Percentiles rank a stretch among this genome's conserved stretches.
These are phyloP conservation scores for Galerucella nymphaeae DNA, from an alignment of 2,888 invertebrate genomes.

Conservation along the genomic window DNA sequence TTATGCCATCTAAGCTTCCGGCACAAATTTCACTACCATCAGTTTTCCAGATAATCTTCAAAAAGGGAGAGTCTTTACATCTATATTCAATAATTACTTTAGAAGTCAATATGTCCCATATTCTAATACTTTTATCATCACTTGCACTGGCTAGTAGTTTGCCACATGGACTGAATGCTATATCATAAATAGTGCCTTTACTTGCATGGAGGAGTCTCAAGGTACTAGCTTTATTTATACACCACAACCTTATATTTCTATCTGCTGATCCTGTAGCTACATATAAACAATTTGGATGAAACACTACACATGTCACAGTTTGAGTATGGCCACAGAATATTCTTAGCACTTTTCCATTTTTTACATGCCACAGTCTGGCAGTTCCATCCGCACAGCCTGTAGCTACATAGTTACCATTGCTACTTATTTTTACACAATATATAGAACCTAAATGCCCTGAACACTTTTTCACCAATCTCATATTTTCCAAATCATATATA, in stretches of 20 bases:
- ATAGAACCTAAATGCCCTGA: constrained; percentile 90
- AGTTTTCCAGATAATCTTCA: constrained; percentile 72
- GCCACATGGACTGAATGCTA: constrained; percentile 89
- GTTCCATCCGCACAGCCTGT: constrained; percentile 86
- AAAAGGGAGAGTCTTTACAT: constrained; percentile 73
- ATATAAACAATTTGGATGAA: constrained; percentile 93
- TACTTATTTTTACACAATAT: constrained; percentile 85
- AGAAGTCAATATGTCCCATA: constrained; percentile 79
- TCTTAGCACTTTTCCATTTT: constrained; percentile 83
- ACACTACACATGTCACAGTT: constrained; percentile 88
- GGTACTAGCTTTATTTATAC: constrained; percentile 82
- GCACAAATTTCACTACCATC: constrained; percentile 74
- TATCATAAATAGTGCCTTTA: constrained; percentile 77
- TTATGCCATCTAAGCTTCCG: constrained; percentile 73
- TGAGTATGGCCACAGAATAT: constrained; percentile 89
- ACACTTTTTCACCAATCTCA: constrained; percentile 55
- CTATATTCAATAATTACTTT: constrained; percentile 73
- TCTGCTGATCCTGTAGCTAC: constrained; percentile 92
- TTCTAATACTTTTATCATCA: constrained; percentile 76
- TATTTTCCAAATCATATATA: constrained; percentile 56
- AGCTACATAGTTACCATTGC: constrained; percentile 76
- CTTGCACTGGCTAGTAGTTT: constrained; percentile 87
- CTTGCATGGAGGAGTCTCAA: constrained; percentile 85
- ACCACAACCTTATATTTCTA: constrained; percentile 89
- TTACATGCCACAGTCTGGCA: constrained; percentile 83